Evolutionary conservation across 1,140 invertebrate genomes (phyloP).

Genomic region (Myzus persicae): DNA sequence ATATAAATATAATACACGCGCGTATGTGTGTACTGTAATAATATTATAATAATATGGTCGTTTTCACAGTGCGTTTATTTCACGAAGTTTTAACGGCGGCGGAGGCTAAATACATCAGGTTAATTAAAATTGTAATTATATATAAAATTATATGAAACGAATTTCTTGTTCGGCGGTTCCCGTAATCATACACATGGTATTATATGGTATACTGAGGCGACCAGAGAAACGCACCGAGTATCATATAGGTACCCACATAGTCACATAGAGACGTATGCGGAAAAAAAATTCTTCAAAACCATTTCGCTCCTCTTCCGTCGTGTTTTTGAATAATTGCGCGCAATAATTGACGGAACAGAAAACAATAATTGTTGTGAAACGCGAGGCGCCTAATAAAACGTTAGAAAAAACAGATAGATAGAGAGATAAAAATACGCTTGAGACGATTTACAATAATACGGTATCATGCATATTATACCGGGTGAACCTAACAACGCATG

Average conservation of each 20-base stretch:
- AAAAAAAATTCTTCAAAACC: background rate
- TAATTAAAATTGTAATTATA: slow-evolving; percentile 17
- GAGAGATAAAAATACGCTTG: background rate
- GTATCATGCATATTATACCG: too few species aligned
- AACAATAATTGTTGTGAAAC: background rate
- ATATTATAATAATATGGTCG: slow-evolving; percentile 29
- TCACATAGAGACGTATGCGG: background rate
- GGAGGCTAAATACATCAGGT: background rate
- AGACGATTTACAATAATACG: too few species aligned
- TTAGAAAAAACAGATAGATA: too few species aligned
- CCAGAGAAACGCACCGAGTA: background rate
- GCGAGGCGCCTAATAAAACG: background rate
- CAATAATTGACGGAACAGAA: slow-evolving; percentile 2
- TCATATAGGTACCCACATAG: background rate
- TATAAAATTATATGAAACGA: background rate
- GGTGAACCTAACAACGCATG: too few species aligned
- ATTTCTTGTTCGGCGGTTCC: background rate
- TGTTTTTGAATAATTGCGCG: background rate
- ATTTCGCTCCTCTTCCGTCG: background rate
- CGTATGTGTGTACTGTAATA: background rate
- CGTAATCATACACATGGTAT: background rate
- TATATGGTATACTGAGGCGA: background rate
- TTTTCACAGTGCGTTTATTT: slow-evolving; percentile 15
- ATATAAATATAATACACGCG: background rate
- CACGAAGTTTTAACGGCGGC: background rate